phyloP scores from a whole-genome alignment of 2,888 invertebrate genomes.

The Parapristionchus giblindavisi region DNA sequence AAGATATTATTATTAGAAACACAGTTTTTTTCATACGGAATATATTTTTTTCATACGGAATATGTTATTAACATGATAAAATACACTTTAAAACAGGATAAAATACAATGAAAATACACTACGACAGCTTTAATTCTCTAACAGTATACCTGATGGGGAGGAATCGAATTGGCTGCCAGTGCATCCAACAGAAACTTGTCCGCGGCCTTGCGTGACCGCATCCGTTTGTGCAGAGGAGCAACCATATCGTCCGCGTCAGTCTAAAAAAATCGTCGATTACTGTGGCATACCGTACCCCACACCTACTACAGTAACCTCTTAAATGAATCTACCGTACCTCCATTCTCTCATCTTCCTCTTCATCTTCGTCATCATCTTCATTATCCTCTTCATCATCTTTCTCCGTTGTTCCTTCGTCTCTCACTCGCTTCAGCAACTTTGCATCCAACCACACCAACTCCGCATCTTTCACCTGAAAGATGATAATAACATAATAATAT shows the following conservation, averaged over 20 bases:
- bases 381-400: conserved; percentile 13
- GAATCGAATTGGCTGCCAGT: conserved; percentile 55
- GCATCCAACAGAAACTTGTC: conserved; percentile 60
- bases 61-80: too few relatives aligned
- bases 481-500: not conserved
- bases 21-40: too few relatives aligned
- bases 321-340: conserved; percentile 20
- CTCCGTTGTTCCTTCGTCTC: conserved; percentile 36
- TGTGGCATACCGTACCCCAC: too few relatives aligned
- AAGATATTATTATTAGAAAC: too few relatives aligned
- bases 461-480: conserved; percentile 85
- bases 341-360: conserved; percentile 21
- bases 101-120: not conserved
- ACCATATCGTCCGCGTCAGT: conserved; percentile 6
- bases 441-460: conserved; percentile 90
- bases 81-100: not conserved
- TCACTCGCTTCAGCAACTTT: conserved; percentile 51
- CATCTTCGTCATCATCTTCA: conserved; percentile 5
- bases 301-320: not conserved
- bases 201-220: conserved; percentile 44
- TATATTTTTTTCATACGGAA: too few relatives aligned
- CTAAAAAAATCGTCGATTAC: too few relatives aligned
- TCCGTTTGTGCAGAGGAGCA: conserved; percentile 42
- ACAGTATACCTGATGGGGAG: conserved; percentile 75
- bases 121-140: not conserved